Base-by-base conservation (phyloP, 2,888 invertebrate genomes). In the Polylopha cassiicola region DNA sequence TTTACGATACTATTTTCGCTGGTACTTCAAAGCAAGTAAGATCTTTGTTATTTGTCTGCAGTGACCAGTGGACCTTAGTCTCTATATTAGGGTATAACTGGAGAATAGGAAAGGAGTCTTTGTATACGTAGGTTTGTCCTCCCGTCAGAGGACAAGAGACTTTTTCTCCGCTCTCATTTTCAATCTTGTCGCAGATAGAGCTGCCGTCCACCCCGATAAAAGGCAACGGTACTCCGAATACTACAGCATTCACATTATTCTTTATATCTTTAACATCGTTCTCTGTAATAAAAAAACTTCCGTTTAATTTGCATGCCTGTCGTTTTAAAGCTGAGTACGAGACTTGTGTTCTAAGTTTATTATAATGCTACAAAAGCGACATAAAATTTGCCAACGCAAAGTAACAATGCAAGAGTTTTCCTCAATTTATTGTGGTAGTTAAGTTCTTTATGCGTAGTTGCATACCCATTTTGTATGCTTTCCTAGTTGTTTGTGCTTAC, bases 131-230 rank as follows among this genome's bases (percentile, higher is more conserved):
- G 8, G 87, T 87, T 43, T 81, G 80, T 24, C 90, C 91, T 3
- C 89, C 88, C 54, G 89, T 88, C 27, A 95, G 72, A 0, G 94
- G 92, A 46, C 94, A 95, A 2, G 86, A 66, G 1, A 86, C 87
- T 56, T 89, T 87, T 34, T 78, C 80, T 0, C 90, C 91, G 43
- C 87, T 86, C 38, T 74, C 75, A 1, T 64, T 67, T 48, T 71
- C 90, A 29, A 95, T 72, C 50, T 89, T 87, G 11, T 85, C 78
- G 56, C 94, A 94, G 16, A 93, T 89, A 32, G 88, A 86, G 13
- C 75, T 80, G 6, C 91, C 91, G 62, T 94, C 91, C 7, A 93
- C 92, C 4, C 95, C 94, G 5, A 92, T 61, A 64, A 94, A 94
- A 0, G 95, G 94, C 32, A 95, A 58, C 0, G 87, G 80, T 0